A percentile compares a stretch with the other conserved stretches of the same genome.
These are phyloP conservation scores for Danio kyathit DNA, from an alignment of 2,797 vertebrate species.

Conservation along the genomic window DNA sequence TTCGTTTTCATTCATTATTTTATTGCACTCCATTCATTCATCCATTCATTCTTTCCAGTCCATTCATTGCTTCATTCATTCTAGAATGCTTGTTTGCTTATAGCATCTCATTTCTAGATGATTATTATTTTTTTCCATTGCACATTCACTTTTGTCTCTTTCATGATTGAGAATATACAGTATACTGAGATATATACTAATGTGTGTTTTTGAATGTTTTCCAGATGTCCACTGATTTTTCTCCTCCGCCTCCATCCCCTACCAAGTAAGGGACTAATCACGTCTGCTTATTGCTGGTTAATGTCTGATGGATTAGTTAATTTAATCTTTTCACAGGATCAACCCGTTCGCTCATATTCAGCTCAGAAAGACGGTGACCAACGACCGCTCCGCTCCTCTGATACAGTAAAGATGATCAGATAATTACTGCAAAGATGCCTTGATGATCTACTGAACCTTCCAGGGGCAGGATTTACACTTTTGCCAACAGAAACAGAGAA, in stretches of 20 bases:
- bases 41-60: no score
- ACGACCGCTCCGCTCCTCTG: constrained; percentile 87
- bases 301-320: background rate
- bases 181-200: background rate
- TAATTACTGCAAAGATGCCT: background rate
- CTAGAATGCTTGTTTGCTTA: background rate
- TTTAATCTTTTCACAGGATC: constrained; percentile 68
- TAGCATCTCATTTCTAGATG: background rate
- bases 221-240: constrained; percentile 76
- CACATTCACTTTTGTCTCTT: no score
- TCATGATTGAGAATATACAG: background rate
- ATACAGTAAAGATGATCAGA: constrained; percentile 76
- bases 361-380: constrained; percentile 87
- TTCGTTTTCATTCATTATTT: no score
- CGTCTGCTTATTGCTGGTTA: background rate
- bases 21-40: no score
- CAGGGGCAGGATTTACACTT: background rate
- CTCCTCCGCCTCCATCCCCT: constrained; percentile 75
- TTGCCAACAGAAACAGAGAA: background rate
- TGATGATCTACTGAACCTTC: background rate
- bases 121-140: background rate
- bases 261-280: constrained; percentile 72
- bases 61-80: no score
- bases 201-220: background rate
- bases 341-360: constrained; percentile 87